Percentiles rank a stretch among this genome's conserved stretches.
These are phyloP conservation scores for Caenorhabditis brenneri DNA, from an alignment of 1,140 invertebrate species.

Conservation along the genomic window DNA sequence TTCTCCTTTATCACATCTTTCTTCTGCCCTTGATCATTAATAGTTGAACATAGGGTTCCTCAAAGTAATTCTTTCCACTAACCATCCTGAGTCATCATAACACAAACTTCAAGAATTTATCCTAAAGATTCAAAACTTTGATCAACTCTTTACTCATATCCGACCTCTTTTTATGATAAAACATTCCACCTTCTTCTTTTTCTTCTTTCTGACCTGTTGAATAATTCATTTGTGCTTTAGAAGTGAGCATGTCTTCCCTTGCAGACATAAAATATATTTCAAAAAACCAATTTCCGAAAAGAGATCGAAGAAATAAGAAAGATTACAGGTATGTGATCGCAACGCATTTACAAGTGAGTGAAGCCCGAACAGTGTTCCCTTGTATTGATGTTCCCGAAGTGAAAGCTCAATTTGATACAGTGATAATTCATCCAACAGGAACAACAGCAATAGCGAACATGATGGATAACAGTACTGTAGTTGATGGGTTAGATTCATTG, in stretches of 20 bases:
- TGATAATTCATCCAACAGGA: conserved; percentile 32
- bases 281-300: neutral
- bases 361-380: conserved; percentile 86
- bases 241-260: neutral
- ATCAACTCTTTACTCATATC: neutral
- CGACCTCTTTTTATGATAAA: neutral
- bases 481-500: conserved; percentile 4
- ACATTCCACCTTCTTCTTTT: neutral
- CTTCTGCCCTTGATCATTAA: too few species aligned
- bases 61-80: too few species aligned
- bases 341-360: conserved; percentile 85
- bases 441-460: conserved; percentile 39
- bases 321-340: conserved; percentile 74
- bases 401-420: conserved; percentile 81
- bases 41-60: too few species aligned
- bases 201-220: neutral
- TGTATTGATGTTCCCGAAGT: conserved; percentile 91
- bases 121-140: neutral
- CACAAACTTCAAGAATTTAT: neutral
- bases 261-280: neutral
- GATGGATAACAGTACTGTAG: neutral
- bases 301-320: too few species aligned
- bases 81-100: neutral
- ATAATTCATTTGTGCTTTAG: neutral
- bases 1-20: neutral